phyloP scores from a whole-genome alignment of 2,797 vertebrate genomes.

The Acrossocheilus wenchowensis region DNA sequence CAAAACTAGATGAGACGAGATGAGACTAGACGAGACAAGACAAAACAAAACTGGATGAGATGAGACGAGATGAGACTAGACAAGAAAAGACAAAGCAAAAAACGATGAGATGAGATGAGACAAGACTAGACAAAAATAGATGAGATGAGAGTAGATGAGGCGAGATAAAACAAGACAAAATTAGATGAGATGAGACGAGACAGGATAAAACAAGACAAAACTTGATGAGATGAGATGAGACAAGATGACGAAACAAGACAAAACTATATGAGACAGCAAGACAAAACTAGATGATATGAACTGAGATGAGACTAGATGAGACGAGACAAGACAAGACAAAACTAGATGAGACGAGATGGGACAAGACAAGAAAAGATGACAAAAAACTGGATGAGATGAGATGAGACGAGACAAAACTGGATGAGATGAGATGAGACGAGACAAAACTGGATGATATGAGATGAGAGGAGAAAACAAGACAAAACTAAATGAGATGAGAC shows the following conservation, averaged over 20 bases:
- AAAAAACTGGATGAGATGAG: rapidly evolving
- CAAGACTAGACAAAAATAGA: not conserved
- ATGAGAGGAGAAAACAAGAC: not conserved
- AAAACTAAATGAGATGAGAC: not conserved
- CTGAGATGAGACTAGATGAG: rapidly evolving
- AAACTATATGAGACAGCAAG: rapidly evolving
- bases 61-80: not conserved
- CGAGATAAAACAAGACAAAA: too few species aligned
- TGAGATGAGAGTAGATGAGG: too few species aligned
- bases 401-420: not conserved
- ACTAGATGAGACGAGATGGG: too few species aligned
- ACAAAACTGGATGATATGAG: not conserved
- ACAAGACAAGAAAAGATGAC: too few species aligned
- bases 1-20: not conserved
- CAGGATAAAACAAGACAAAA: not conserved
- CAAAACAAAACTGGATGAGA: not conserved
- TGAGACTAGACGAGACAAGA: not conserved
- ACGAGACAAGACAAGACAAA: rapidly evolving
- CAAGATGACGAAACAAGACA: rapidly evolving
- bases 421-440: rapidly evolving
- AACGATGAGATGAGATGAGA: too few species aligned
- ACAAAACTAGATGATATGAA: not conserved
- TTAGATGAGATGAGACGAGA: not conserved
- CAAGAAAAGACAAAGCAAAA: too few species aligned
- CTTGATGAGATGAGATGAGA: rapidly evolving